Conservation (phyloP, 92 coral and sea anemone genomes). For the Muricea muricata region DNA sequence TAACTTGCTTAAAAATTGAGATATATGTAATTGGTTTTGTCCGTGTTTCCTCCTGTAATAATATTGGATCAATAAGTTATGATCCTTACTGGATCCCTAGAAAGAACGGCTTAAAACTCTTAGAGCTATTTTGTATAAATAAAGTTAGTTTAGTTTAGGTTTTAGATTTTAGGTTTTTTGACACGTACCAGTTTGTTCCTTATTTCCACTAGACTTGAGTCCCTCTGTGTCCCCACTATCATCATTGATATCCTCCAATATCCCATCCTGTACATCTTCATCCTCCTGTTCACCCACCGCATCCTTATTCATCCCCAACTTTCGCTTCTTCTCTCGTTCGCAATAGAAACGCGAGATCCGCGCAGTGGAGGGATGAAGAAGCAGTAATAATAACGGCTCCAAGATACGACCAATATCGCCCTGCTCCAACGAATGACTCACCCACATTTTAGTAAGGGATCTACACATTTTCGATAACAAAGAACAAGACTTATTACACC, state of each 20-base stretch:
- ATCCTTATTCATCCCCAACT: not conserved
- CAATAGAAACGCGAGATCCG: conserved; percentile 82
- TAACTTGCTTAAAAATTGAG: too few relatives aligned
- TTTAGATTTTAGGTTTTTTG: too few relatives aligned
- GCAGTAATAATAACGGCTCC: conserved; percentile 83
- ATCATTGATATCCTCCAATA: not conserved
- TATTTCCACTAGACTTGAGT: not conserved
- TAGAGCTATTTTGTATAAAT: not conserved
- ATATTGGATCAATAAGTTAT: too few relatives aligned
- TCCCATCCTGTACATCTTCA: conserved; percentile 6
- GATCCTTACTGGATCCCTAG: too few relatives aligned
- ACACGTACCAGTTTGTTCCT: not conserved
- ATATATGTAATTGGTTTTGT: too few relatives aligned
- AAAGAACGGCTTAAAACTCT: not conserved
- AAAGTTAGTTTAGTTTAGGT: not conserved
- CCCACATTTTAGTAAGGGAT: conserved; percentile 90
- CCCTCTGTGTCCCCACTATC: not conserved
- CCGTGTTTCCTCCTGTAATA: too few relatives aligned
- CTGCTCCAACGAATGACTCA: conserved; percentile 95
- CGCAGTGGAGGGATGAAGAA: conserved; percentile 93
- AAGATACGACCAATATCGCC: conserved; percentile 97
- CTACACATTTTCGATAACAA: conserved; percentile 28
- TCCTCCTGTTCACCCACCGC: not conserved
- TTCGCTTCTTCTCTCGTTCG: conserved; percentile 1
- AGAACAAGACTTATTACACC: not conserved